Evolutionary conservation across 2,888 invertebrate species (phyloP).

Genomic region (Cheilosia impressa): DNA sequence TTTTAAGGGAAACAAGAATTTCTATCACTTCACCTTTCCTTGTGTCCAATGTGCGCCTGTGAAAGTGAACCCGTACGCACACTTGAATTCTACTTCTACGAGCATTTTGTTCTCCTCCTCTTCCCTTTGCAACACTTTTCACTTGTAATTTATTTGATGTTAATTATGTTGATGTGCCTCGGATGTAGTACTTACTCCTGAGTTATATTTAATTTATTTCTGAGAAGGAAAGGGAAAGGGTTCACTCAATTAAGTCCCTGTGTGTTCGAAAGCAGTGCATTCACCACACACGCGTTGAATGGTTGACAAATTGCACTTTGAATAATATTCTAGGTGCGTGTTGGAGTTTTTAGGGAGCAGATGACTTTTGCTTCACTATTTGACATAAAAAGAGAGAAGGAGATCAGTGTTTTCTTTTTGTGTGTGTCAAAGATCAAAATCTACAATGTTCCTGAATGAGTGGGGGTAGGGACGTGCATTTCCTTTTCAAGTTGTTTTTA

Average conservation of each 20-base stretch:
- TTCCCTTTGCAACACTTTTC: conserved; percentile 34
- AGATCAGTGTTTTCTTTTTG: no score
- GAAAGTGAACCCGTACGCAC: conserved; percentile 9
- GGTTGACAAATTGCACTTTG: conserved; percentile 27
- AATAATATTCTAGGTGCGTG: neutral
- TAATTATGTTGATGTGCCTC: conserved; percentile 45
- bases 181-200: conserved; percentile 24
- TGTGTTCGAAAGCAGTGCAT: neutral
- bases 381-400: no score
- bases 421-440: no score
- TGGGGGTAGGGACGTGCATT: no score
- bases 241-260: neutral
- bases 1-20: neutral
- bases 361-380: no score
- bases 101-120: neutral
- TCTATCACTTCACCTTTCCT: neutral
- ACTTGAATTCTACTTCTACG: conserved; percentile 15
- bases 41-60: neutral
- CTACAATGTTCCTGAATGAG: no score
- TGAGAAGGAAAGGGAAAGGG: neutral
- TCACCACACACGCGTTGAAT: neutral
- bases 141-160: conserved; percentile 47
- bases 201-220: conserved; percentile 12
- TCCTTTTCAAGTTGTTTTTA: no score
- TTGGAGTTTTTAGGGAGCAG: neutral